Base-by-base conservation (phyloP, 2,888 invertebrate species). In the Cancer borealis region DNA sequence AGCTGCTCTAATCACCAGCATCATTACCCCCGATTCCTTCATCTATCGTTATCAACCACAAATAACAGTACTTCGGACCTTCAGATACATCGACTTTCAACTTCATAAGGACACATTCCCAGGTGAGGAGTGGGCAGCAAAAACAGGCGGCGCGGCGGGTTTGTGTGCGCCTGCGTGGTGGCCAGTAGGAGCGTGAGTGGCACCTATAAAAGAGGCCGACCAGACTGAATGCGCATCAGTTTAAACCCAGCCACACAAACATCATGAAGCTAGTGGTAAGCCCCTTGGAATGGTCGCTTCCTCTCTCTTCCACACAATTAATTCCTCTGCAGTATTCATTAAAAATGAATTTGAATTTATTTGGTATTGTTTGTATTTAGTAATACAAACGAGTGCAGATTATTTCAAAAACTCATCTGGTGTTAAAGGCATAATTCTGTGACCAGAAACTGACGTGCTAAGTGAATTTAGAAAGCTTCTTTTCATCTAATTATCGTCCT, bases 201-300 rank as follows among this genome's bases (percentile, higher is more conserved):
- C 84, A 84, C 84, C 84, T 84, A 84, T 84, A 84, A 84, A 84
- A 84, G 84, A n/a, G 84, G 30, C 39, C 84, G n/a, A 39, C 39
- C 17, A 30, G 39, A 14, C 84, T 14, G 2, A 12, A 39, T 84
- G 84, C n/a, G 39, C 84, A 84, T 84, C 84, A 84, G 84, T 84
- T 21, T 84, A 39, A 84, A 84, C 30, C 39, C 84, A 90, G 26
- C 49, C 49, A 90, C 90, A 90, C 49, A 49, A 90, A 39, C 90
- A 90, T 60, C 90, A 90, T 90, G 90, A 90, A 90, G 90, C 46
- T 90, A 21, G 26, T 90, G 90, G 90, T 90, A 90, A 90, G 90
- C 49, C 21, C 54, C 12, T 90, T 21, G 49, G 90, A 30, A 30
- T 84, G 84, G 39, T 84, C 84, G 39, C 39, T 84, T n/a, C 12